These are phyloP conservation scores for Pseudomyrmex dendroicus DNA, from an alignment of 1,140 invertebrate genomes.

Conservation along the genomic window DNA sequence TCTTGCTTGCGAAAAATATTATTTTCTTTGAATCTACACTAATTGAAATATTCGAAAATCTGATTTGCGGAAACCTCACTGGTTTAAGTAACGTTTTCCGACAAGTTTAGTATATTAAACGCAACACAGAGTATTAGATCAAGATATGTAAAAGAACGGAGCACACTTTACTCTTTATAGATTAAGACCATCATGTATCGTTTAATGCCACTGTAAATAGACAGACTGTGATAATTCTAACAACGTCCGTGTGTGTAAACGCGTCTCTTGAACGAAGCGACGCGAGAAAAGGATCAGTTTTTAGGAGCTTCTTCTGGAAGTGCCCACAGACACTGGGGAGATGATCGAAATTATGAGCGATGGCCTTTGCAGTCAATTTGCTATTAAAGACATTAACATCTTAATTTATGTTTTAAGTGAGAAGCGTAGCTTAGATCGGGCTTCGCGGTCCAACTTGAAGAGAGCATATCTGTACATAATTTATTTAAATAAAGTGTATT, in stretches of 20 bases:
- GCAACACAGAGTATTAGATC: slow-evolving; percentile 50
- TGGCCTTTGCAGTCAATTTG: slow-evolving; percentile 84
- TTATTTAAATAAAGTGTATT: slow-evolving; percentile 84
- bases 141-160: slow-evolving; percentile 66
- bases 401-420: slow-evolving; percentile 80
- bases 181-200: slow-evolving; percentile 65
- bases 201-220: slow-evolving; percentile 84
- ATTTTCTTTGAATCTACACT: background rate
- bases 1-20: slow-evolving; percentile 1
- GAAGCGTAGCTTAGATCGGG: slow-evolving; percentile 77
- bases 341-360: slow-evolving; percentile 74
- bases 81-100: slow-evolving; percentile 22
- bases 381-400: slow-evolving; percentile 80
- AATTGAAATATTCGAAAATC: slow-evolving; percentile 53
- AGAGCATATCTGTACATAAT: slow-evolving; percentile 80
- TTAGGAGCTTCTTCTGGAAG: background rate
- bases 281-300: background rate
- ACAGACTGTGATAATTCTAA: slow-evolving; percentile 86
- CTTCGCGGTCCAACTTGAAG: slow-evolving; percentile 73
- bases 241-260: slow-evolving; percentile 76
- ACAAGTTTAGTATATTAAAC: slow-evolving; percentile 44
- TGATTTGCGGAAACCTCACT: slow-evolving; percentile 48
- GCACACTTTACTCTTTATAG: slow-evolving; percentile 59
- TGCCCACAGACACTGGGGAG: background rate
- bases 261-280: slow-evolving; percentile 22